These are phyloP conservation scores for Corynorhinus townsendii DNA, from an alignment of 2,113 vertebrate genomes.

Conservation along the genomic window DNA sequence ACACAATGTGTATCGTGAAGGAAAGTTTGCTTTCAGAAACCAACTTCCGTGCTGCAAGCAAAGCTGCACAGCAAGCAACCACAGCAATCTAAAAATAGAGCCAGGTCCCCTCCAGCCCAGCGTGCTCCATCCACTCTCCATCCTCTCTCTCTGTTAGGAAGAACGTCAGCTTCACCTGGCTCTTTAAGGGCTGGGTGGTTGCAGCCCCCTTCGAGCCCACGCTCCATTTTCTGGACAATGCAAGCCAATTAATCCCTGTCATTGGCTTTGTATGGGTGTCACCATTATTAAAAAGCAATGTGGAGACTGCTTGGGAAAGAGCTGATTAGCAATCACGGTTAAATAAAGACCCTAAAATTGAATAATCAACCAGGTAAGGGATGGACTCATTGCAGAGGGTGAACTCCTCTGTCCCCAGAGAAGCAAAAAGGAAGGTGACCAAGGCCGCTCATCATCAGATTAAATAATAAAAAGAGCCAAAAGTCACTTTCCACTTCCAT, in stretches of 20 bases:
- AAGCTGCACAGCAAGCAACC: neutral
- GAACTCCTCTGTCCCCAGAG: neutral
- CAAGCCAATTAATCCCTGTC: constrained; percentile 15
- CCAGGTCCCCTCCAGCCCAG: neutral
- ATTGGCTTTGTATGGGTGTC: neutral
- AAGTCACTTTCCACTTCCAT: neutral
- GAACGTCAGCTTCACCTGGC: neutral
- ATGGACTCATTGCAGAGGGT: neutral
- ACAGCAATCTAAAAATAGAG: constrained; percentile 25
- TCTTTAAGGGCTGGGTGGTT: neutral
- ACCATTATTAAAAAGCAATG: neutral
- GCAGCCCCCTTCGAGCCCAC: neutral
- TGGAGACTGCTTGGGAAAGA: neutral
- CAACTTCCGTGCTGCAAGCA: neutral
- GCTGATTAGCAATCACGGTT: neutral
- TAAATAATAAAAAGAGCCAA: constrained; percentile 29
- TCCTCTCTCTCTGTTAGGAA: neutral
- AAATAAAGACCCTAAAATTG: neutral
- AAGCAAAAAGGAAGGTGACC: neutral
- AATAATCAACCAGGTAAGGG: neutral
- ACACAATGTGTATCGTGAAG: neutral
- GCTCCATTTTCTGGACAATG: neutral
- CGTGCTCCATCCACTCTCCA: neutral
- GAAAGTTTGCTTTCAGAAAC: neutral
- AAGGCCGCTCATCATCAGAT: neutral